Conservation (phyloP, 1,140 invertebrate genomes). For the Lanistes nyassanus region DNA sequence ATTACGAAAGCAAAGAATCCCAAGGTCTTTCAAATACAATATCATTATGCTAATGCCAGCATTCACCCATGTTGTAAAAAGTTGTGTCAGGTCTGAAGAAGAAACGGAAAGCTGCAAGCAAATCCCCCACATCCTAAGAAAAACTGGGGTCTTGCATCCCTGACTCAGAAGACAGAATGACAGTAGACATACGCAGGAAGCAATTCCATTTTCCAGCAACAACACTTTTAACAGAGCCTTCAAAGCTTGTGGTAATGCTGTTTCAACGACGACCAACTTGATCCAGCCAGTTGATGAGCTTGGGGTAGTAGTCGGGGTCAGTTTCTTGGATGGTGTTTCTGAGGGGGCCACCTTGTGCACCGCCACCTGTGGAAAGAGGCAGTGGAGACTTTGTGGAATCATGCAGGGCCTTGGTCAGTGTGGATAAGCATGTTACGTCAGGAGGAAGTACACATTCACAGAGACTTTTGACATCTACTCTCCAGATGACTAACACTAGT, state of each 20-base stretch:
- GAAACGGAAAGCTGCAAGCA: no score
- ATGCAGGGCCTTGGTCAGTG: neutral
- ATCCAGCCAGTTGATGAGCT: constrained; percentile 23
- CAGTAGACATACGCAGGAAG: neutral
- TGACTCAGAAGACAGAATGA: no score
- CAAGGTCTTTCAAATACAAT: no score
- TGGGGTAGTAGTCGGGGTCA: constrained; percentile 23
- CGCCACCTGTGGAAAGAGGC: neutral
- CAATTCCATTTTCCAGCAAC: neutral
- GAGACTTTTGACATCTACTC: no score
- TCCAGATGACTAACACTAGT: no score
- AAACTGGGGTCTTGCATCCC: no score
- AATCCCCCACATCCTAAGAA: no score
- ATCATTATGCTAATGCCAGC: no score
- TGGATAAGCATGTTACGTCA: neutral
- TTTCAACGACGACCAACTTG: constrained; percentile 10
- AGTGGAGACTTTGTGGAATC: neutral
- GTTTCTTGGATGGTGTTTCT: neutral
- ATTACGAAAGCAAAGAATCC: no score
- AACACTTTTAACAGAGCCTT: neutral
- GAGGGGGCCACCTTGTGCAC: neutral
- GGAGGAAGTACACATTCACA: neutral
- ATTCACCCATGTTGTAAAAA: no score
- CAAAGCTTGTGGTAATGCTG: neutral
- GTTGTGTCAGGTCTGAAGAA: no score